These are phyloP conservation scores for Falco cherrug DNA, from an alignment of 2,797 vertebrate species.

Conservation along the genomic window DNA sequence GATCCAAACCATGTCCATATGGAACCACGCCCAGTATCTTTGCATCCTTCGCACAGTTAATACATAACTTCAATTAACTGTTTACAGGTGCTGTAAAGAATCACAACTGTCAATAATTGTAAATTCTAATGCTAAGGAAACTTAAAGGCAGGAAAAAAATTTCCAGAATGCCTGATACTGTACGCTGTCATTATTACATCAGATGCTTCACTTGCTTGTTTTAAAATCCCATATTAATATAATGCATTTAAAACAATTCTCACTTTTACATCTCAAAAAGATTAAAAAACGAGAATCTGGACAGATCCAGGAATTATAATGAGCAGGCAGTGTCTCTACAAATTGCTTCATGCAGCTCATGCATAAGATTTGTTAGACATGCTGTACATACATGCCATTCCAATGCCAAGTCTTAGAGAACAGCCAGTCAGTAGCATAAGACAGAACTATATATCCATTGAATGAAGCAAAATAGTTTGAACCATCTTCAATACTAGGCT, in stretches of 20 bases:
- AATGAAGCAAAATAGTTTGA: not conserved
- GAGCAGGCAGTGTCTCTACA: not conserved
- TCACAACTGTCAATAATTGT: not conserved
- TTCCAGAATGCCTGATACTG: not conserved
- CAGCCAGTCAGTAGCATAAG: not conserved
- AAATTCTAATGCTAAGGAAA: not conserved
- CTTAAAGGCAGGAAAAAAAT: not conserved
- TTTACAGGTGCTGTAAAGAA: not conserved
- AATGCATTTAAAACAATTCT: not conserved
- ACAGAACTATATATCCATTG: not conserved
- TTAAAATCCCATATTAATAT: not conserved
- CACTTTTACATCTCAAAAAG: not conserved
- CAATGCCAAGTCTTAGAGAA: not conserved
- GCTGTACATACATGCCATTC: not conserved
- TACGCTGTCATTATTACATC: not conserved
- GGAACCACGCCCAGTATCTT: not conserved
- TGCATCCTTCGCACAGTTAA: not conserved
- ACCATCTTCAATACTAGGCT: not conserved
- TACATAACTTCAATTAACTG: not conserved
- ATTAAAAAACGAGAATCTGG: not conserved
- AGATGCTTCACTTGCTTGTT: not conserved
- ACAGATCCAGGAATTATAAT: not conserved
- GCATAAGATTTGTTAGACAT: not conserved
- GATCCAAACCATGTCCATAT: not conserved
- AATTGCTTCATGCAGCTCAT: not conserved